Base-by-base conservation (phyloP, 2,888 invertebrate species). In the Bedellia somnulentella region DNA sequence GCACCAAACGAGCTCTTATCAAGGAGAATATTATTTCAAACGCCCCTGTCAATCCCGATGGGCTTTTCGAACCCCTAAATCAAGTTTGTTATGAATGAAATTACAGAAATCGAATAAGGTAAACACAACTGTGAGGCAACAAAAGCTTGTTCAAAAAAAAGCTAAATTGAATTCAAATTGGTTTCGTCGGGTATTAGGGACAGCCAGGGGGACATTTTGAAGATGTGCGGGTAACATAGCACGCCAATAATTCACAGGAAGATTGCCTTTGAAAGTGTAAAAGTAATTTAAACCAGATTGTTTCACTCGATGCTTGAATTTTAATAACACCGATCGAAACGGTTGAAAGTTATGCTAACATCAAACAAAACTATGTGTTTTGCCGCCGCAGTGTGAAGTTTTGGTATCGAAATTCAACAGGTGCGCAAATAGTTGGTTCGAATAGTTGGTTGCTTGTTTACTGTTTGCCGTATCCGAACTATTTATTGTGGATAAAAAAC, bases 91-190 rank as follows among this genome's bases (percentile, higher is more conserved):
- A 71, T 75, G 73, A 75, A 75, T 75, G 73, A 75, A 75, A 73
- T 75, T 75, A 75, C 70, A 71, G 71, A 73, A 75, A 75, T 75
- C 75, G 73, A 75, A 73, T 75, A 75, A 75, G 63, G 71, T 73
- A 73, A 73, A 75, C 73, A 75, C 68, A 71, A 71, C 71, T 62
- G 66, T 62, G 67, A 64, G 64, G 61, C 68, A 71, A 75, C 75
- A 75, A 73, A 75, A 71, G 73, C 67, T 67, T 62, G 67, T 52
- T 57, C 59, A 59, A 70, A 73, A 75, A 66, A 73, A 71, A 70
- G 57, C 73, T 66, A 73, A 75, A 73, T 75, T 73, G 73, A 75
- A 75, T 75, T 75, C 71, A 75, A 75, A 73, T 75, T 73, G 71
- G 71, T 71, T 73, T 68, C 68, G 73, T 67, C 57, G 73, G 57